Evolutionary conservation across 2,888 invertebrate genomes (phyloP), one percentile per base, ranked within the genome.

Genomic region (Seira musarum): DNA sequence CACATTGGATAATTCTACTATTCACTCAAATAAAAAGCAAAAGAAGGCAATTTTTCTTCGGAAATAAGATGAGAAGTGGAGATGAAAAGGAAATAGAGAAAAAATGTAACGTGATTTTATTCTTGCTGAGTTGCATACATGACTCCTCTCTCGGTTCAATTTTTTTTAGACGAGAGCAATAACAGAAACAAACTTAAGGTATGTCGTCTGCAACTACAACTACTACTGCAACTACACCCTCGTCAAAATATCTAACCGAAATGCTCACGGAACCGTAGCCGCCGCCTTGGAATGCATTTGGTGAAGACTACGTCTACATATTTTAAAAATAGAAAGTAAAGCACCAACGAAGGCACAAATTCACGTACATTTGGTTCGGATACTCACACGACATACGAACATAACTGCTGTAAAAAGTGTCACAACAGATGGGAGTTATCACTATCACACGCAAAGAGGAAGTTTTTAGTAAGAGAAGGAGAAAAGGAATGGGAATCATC

Each of bases 401-500:
- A 63, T 61, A 57, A 74, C 68, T 53, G 22, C 63, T 80, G 30
- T 71, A 70, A 80, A 65, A 82, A 82, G 79, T 84, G 81, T 82
- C 81, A 82, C 80, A 83, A 82, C 84, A 84, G 82, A 84, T 84
- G 84, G 82, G 79, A 83, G 77, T 84, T 83, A 82, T 84, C 83
- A 80, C 75, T 81, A 82, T 63, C 53, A 60, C 60, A 21, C 17
- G 60, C 17, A 60, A 60, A 21, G n/a, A 60, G 21, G 60, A 60
- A n/a, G n/a, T n/a, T n/a, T n/a, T n/a, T n/a, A n/a, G n/a, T n/a
- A n/a, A n/a, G n/a, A n/a, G 60, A 49, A 57, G 61, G 66, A 74
- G 74, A 49, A 74, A 53, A 61, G 24, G 60, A 57, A 17, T 66
- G 25, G 40, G 66, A 66, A 17, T 35, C 30, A 40, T 64, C 64